These are phyloP conservation scores for Bubo scandiacus DNA, from an alignment of 2,113 vertebrate species.

Conservation along the genomic window DNA sequence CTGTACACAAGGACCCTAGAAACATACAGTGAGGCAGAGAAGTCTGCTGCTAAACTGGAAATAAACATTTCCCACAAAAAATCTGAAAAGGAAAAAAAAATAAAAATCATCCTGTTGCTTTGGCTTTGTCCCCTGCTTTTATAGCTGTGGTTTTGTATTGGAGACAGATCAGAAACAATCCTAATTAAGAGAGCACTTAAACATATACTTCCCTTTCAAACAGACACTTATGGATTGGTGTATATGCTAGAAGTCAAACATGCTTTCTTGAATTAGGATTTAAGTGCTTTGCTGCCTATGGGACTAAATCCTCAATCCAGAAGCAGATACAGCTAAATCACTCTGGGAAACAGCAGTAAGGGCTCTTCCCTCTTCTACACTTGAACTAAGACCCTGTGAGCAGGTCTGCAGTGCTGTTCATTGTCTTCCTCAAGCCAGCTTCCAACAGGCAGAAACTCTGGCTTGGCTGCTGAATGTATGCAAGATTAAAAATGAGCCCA, in stretches of 20 bases:
- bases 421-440: not conserved
- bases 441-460: not conserved
- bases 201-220: not conserved
- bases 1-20: not conserved
- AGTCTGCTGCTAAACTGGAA: slow-evolving; percentile 1
- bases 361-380: not conserved
- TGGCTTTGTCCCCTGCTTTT: not conserved
- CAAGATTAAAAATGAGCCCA: not conserved
- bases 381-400: not conserved
- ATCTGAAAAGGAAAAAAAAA: not conserved
- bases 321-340: not conserved
- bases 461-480: not conserved
- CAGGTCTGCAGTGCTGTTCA: not conserved
- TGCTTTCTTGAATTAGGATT: not conserved
- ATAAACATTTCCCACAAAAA: not conserved
- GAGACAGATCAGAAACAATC: not conserved
- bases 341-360: not conserved
- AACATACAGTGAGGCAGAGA: not conserved
- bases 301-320: not conserved
- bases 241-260: not conserved
- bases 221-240: not conserved
- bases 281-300: not conserved
- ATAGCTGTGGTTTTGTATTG: not conserved
- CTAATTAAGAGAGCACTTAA: not conserved
- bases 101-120: not conserved